A percentile compares a stretch with the other conserved stretches of the same genome.
Evolutionary conservation across 2,888 invertebrate genomes (phyloP).

Genomic region (Heteropelma amictum): DNA sequence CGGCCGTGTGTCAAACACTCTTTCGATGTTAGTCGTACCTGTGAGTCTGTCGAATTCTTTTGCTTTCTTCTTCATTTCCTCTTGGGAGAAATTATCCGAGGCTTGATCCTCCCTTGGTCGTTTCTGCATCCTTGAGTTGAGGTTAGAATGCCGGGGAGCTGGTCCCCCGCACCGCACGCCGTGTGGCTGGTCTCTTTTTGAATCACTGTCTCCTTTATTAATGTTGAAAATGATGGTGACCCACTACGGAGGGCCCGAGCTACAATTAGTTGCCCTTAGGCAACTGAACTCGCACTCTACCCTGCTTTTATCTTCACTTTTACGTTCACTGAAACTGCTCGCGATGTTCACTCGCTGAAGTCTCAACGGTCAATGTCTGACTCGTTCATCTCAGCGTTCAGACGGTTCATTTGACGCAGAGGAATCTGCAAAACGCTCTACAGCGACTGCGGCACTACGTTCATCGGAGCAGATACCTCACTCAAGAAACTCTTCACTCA

Average conservation of each 20-base stretch:
- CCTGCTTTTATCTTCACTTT: background rate
- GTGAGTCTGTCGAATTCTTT: background rate
- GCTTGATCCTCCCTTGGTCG: background rate
- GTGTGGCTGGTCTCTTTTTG: background rate
- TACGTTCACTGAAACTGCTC: background rate
- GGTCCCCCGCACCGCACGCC: background rate
- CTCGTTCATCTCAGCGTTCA: constrained; percentile 27
- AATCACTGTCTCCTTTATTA: background rate
- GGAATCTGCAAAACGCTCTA: background rate
- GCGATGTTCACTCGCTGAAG: background rate
- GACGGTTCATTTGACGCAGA: background rate
- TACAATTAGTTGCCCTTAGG: background rate
- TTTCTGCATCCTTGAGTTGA: background rate
- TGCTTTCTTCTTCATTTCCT: background rate
- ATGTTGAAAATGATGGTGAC: background rate
- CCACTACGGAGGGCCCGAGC: background rate
- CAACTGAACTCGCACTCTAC: background rate
- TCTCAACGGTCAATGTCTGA: background rate
- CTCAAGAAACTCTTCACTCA: background rate
- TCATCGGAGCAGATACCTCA: constrained; percentile 11
- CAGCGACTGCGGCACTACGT: constrained; percentile 28
- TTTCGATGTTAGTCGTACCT: background rate
- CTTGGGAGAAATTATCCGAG: background rate
- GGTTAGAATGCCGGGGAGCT: background rate
- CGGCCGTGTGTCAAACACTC: background rate